Conservation (phyloP, 2,113 vertebrate species). For the Labeo catla region DNA sequence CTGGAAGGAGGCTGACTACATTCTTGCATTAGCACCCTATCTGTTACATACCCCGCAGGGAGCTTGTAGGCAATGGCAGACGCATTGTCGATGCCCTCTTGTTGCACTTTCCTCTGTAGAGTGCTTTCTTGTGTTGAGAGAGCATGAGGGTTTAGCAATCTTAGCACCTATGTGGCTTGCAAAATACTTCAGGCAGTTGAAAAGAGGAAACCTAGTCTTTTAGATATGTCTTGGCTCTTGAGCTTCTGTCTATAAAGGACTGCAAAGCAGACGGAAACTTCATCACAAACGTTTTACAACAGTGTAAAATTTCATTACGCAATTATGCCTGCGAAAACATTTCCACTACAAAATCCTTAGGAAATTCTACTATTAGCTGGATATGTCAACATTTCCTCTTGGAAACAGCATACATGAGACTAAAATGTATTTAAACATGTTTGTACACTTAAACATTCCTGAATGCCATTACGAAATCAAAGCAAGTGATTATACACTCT, state of each 20-base stretch:
- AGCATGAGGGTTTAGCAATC: conserved; percentile 37
- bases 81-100: conserved; percentile 25
- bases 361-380: background rate
- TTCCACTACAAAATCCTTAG: background rate
- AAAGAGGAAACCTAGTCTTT: background rate
- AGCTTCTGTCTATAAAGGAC: background rate
- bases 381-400: background rate
- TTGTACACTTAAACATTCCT: background rate
- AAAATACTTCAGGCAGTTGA: conserved; percentile 10
- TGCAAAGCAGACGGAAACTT: background rate
- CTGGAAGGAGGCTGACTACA: conserved; percentile 30
- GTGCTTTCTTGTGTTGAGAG: conserved; percentile 53
- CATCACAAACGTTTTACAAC: background rate
- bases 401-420: background rate
- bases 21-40: conserved; percentile 48
- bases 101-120: conserved; percentile 38
- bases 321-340: background rate
- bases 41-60: conserved; percentile 29
- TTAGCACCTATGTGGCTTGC: conserved; percentile 4
- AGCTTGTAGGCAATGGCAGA: background rate
- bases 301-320: background rate
- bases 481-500: background rate
- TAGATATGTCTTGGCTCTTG: background rate
- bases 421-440: background rate
- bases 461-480: background rate